Conservation (phyloP, 2,888 invertebrate genomes). For the Drosophila lacicola region DNA sequence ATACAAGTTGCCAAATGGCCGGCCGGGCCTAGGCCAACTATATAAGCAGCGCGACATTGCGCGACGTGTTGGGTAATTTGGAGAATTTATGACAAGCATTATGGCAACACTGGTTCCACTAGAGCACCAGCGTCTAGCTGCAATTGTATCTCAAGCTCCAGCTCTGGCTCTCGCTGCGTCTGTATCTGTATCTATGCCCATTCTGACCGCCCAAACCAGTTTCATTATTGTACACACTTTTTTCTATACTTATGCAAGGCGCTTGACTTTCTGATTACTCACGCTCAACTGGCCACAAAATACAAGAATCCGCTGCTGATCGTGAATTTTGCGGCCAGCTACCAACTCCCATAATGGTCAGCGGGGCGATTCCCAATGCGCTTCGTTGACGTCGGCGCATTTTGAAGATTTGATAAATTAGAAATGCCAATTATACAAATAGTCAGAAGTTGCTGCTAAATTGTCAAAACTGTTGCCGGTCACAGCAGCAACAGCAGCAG, state of each 20-base stretch:
- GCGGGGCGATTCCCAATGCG: slow-evolving; percentile 44
- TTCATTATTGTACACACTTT: slow-evolving; percentile 66
- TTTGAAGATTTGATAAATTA: slow-evolving; percentile 73
- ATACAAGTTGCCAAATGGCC: slow-evolving; percentile 31
- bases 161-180: slow-evolving; percentile 5
- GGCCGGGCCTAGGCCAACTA: slow-evolving; percentile 38
- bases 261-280: slow-evolving; percentile 80
- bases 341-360: slow-evolving; percentile 64
- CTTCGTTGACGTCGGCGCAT: slow-evolving; percentile 54
- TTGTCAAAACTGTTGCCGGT: slow-evolving; percentile 68
- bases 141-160: slow-evolving; percentile 22
- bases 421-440: slow-evolving; percentile 81
- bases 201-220: slow-evolving; percentile 76
- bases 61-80: slow-evolving; percentile 80
- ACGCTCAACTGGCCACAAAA: slow-evolving; percentile 66
- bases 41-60: slow-evolving; percentile 39
- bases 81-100: slow-evolving; percentile 81
- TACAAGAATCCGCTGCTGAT: slow-evolving; percentile 60
- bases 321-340: slow-evolving; percentile 62
- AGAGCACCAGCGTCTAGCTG: slow-evolving; percentile 22
- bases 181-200: slow-evolving; percentile 26
- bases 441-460: slow-evolving; percentile 74
- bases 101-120: slow-evolving; percentile 73
- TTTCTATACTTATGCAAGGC: slow-evolving; percentile 76
- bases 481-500: slow-evolving; percentile 14